Base-by-base conservation (phyloP, 2,888 invertebrate genomes). In the Pollenia amentaria region DNA sequence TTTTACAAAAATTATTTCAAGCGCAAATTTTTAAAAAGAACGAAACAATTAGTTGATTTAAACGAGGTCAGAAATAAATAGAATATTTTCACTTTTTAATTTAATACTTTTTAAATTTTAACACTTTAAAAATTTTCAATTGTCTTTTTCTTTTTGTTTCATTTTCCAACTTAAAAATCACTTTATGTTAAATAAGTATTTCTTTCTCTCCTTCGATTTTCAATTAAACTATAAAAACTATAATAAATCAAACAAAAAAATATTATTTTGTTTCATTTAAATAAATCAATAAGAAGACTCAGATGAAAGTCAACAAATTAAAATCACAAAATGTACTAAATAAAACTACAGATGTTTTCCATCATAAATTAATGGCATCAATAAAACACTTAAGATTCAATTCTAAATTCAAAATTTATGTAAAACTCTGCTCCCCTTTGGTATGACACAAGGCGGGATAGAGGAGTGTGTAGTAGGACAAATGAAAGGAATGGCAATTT, bases 321-420 rank as follows among this genome's bases (percentile, higher is more conserved):
- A 87, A 87, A 87, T 87, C 87, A 80, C 84, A 84, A 87, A 84
- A 86, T 29, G 44, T 79, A 55, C 48, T 72, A 80, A 75, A 72
- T 29, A 42, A 80, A 42, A 87, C 67, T 84, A 73, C 84, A 87
- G 86, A 82, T 88, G 88, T 85, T 86, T 85, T 73, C 84, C 55
- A 84, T 86, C 87, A 87, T 76, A 88, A 86, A 86, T 86, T 87
- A 79, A 88, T 85, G 83, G 82, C 87, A 88, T 87, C 87, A 87
- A 86, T 85, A 82, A 88, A 87, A 83, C 88, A 88, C 88, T 89
- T 87, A 80, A 88, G 79, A 87, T 87, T 64, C 81, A 88, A 86
- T 87, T 87, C 55, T 44, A 83, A 76, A 79, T 80, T 86, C 65
- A 70, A 77, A 80, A 80, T 72, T 76, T 62, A 48, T 46, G 2